phyloP scores from a whole-genome alignment of 2,797 vertebrate genomes.

The Acrocephalus scirpaceus region DNA sequence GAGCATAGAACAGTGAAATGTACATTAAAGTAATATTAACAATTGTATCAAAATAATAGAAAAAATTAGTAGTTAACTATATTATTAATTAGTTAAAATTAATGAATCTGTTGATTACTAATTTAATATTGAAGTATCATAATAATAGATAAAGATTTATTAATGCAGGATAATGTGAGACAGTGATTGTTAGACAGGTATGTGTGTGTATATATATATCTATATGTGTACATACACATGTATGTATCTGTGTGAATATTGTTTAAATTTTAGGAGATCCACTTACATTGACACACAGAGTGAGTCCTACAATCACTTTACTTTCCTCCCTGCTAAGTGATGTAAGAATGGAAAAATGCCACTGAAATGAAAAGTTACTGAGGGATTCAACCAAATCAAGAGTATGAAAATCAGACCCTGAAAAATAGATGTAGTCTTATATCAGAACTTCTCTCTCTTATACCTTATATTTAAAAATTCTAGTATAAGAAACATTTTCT shows the following conservation, averaged over 20 bases:
- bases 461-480: background rate
- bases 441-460: background rate
- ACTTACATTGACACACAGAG: background rate
- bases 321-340: background rate
- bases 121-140: background rate
- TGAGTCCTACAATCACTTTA: background rate
- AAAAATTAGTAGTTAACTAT: background rate
- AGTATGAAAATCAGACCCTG: background rate
- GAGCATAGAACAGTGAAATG: background rate
- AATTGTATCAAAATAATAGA: background rate
- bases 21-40: background rate
- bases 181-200: too few relatives aligned
- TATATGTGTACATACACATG: accelerated
- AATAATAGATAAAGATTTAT: background rate
- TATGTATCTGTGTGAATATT: background rate
- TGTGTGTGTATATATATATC: accelerated
- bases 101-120: background rate
- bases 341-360: background rate
- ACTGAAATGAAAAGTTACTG: background rate
- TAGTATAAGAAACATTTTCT: background rate
- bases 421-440: background rate
- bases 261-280: background rate
- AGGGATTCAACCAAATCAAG: background rate
- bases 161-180: background rate
- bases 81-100: background rate